Evolutionary conservation across 1,140 invertebrate species (phyloP).

Genomic region (Amphibalanus amphitrite): DNA sequence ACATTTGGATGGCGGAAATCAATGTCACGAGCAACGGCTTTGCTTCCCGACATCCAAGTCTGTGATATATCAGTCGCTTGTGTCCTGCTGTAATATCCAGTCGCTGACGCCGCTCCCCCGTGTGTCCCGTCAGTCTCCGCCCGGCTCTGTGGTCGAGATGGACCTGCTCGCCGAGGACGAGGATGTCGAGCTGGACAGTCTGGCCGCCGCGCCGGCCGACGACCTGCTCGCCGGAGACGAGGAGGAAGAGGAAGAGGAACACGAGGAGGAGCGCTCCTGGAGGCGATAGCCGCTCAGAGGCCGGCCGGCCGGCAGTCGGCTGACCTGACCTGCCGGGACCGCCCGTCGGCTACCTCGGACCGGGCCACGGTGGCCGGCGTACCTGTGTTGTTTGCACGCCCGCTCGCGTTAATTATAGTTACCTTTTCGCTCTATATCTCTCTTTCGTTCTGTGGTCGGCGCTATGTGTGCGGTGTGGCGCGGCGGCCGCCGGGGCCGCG

Average conservation of each 20-base stretch:
- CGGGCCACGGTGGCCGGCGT: too few species aligned
- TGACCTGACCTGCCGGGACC: too few species aligned
- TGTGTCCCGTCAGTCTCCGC: neutral
- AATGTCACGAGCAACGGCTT: too few species aligned
- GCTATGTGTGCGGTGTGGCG: neutral
- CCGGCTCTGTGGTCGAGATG: neutral
- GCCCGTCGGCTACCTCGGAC: neutral
- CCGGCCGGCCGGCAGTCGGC: too few species aligned
- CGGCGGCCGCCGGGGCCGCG: too few species aligned
- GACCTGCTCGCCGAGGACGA: neutral
- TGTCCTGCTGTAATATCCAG: too few species aligned
- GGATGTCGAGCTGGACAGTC: neutral
- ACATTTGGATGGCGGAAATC: too few species aligned
- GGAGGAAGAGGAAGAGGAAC: neutral
- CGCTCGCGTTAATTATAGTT: neutral
- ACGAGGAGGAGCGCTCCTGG: neutral
- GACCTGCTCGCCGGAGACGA: neutral
- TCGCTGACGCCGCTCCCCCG: too few species aligned
- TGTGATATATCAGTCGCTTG: too few species aligned
- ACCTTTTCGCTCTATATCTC: neutral
- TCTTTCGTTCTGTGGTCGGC: neutral
- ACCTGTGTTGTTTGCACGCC: neutral
- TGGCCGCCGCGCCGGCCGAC: neutral
- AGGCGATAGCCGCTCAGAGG: neutral
- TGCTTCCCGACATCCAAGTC: too few species aligned